These are phyloP conservation scores for Prionailurus bengalensis DNA, from an alignment of 2,113 vertebrate species.

Conservation along the genomic window DNA sequence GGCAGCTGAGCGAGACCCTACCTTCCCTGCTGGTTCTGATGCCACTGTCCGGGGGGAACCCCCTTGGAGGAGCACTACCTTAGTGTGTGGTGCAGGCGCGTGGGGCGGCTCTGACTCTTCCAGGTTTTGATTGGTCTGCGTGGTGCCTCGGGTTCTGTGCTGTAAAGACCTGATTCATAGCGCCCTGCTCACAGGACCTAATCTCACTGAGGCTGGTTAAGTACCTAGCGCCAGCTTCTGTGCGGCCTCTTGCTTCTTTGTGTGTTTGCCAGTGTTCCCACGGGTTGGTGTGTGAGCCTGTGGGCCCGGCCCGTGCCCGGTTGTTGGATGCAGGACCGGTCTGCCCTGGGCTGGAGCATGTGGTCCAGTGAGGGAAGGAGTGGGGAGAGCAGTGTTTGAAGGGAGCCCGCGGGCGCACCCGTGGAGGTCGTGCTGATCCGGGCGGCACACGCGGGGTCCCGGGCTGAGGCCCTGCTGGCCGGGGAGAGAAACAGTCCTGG, in stretches of 20 bases:
- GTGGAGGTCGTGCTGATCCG: background rate
- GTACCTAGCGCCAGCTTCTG: fast-evolving
- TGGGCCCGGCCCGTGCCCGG: background rate
- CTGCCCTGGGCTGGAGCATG: background rate
- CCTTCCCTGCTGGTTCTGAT: background rate
- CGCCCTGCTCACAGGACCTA: background rate
- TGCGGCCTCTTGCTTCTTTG: fast-evolving
- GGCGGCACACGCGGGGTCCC: background rate
- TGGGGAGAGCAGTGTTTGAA: background rate
- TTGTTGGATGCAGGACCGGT: background rate
- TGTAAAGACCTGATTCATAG: background rate
- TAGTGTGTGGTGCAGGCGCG: too few relatives aligned
- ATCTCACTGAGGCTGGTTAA: background rate
- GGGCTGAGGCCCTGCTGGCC: background rate
- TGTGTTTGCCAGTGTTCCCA: fast-evolving
- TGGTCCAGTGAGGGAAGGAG: background rate
- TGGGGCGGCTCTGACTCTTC: too few relatives aligned
- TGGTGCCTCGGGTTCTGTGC: background rate
- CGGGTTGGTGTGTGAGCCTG: background rate
- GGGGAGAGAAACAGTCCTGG: background rate
- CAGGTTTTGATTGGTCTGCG: background rate
- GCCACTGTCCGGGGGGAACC: background rate
- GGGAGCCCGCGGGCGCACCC: background rate
- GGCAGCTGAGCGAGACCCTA: background rate
- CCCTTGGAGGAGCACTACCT: background rate